phyloP scores from a whole-genome alignment of 1,140 invertebrate genomes.

The Scaptodrosophila lebanonensis region DNA sequence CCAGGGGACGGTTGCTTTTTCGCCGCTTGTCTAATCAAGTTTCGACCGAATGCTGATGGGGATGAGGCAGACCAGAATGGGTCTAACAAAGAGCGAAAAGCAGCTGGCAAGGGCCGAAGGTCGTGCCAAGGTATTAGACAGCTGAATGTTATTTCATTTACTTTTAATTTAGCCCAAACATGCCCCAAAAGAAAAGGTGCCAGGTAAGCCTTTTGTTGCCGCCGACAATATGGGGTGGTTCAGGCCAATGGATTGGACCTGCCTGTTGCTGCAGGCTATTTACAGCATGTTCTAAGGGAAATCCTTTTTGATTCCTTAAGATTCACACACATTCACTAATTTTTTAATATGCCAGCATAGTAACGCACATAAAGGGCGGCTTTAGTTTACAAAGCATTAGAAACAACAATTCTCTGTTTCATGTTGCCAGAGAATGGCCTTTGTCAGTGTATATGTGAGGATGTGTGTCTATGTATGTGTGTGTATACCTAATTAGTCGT shows the following conservation, averaged over 20 bases:
- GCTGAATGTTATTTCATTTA: constrained; percentile 68
- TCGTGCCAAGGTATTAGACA: constrained; percentile 48
- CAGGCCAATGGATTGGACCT: background rate
- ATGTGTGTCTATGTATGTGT: constrained; percentile 22
- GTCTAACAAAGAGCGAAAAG: too few species aligned
- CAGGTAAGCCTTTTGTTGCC: constrained; percentile 30
- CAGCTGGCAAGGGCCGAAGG: constrained; percentile 41
- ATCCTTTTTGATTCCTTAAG: constrained; percentile 66
- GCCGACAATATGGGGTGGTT: background rate
- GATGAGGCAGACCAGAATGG: too few species aligned
- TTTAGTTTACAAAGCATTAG: constrained; percentile 4
- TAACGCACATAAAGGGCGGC: constrained; percentile 10
- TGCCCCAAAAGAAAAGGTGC: constrained; percentile 21
- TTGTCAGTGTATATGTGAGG: background rate
- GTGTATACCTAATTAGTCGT: constrained; percentile 56
- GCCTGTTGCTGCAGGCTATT: constrained; percentile 50
- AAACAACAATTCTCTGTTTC: constrained; percentile 32
- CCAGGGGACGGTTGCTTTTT: constrained; percentile 22
- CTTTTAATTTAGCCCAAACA: constrained; percentile 57
- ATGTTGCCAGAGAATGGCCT: background rate
- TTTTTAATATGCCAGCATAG: constrained; percentile 51
- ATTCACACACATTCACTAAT: constrained; percentile 42
- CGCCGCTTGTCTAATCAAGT: constrained; percentile 37
- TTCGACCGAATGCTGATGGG: too few species aligned
- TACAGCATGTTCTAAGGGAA: constrained; percentile 33